Percentiles rank a stretch among this genome's conserved stretches.
Evolutionary conservation across 2,113 vertebrate genomes (phyloP).

Genomic region (Eleginops maclovinus): DNA sequence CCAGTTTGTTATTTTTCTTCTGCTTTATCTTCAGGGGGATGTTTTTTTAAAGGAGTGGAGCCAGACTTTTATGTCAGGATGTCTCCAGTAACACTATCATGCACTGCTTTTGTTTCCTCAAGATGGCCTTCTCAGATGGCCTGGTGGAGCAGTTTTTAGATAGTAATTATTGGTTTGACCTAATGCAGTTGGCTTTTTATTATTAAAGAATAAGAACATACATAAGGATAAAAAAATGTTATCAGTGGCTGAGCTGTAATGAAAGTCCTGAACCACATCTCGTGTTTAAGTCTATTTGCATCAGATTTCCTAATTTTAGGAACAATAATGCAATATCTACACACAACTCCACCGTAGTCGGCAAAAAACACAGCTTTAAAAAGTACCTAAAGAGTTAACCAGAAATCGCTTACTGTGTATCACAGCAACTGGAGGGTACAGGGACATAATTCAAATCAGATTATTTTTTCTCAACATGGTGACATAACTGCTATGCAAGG

Average conservation of each 20-base stretch:
- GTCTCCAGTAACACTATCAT: constrained; percentile 25
- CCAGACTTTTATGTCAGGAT: constrained; percentile 27
- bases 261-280: constrained; percentile 26
- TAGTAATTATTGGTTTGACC: constrained; percentile 29
- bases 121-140: not conserved
- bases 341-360: not conserved
- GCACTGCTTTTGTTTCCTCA: not conserved
- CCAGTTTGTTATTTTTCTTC: constrained; percentile 37
- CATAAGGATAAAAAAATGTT: constrained; percentile 3
- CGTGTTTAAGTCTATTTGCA: not conserved
- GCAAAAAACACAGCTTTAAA: not conserved
- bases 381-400: not conserved
- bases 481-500: constrained; percentile 3
- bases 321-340: not conserved
- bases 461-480: not conserved
- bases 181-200: constrained; percentile 9
- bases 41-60: constrained; percentile 30
- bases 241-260: constrained; percentile 14
- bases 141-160: not conserved
- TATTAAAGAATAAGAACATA: constrained; percentile 23
- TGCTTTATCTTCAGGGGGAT: constrained; percentile 24
- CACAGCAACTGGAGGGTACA: not conserved
- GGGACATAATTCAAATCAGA: not conserved
- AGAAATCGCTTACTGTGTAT: not conserved
- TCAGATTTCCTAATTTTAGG: not conserved